Evolutionary conservation across 2,797 vertebrate species (phyloP), one percentile per base, ranked within the genome.

Genomic region (Fistularia commersonii): DNA sequence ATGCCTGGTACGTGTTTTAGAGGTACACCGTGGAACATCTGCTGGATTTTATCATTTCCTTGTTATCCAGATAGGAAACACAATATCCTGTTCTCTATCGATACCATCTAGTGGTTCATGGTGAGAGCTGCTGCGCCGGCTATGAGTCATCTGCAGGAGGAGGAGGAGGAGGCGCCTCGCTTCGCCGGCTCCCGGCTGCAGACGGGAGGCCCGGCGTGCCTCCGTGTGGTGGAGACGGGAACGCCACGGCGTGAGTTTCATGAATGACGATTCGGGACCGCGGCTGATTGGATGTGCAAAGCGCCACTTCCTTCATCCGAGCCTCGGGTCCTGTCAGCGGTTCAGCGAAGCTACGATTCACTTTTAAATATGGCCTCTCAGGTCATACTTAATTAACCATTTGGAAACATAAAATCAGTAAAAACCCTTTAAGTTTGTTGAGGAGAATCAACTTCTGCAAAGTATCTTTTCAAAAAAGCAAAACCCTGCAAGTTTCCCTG

Each of bases 71-170:
- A 65, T 42, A 9, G 68, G 47, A 74, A 78, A 69, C 66, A 63
- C 69, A 85, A 79, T 85, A 82, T 86, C 72, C 79, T 80, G 74
- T 60, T 57, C 54, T 55, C n/a, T 42, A 38, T n/a, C 65, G 74
- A 79, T 77, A 64, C 77, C 79, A 85, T 85, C 76, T 83, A 77
- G 79, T 77, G 82, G 79, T 61, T 74, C 41, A 37, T 54, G 15
- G 13, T 35, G 63, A 54, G 55, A 59, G 52, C 61, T 79, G 65
- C 79, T 77, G 62, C 73, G 64, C 61, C 58, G 59, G 52, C 67
- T 75, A 80, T 88, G 85, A 85, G 61, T 88, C 85, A 87, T 84
- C 70, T 38, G 61, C 63, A 55, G 11, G 32, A 15, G 32, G 51
- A n/a, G 51, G 44, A 51, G 58, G 48, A 57, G 73, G 74, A 52